phyloP scores from a whole-genome alignment of 2,113 vertebrate species.

The Myotis davidii region DNA sequence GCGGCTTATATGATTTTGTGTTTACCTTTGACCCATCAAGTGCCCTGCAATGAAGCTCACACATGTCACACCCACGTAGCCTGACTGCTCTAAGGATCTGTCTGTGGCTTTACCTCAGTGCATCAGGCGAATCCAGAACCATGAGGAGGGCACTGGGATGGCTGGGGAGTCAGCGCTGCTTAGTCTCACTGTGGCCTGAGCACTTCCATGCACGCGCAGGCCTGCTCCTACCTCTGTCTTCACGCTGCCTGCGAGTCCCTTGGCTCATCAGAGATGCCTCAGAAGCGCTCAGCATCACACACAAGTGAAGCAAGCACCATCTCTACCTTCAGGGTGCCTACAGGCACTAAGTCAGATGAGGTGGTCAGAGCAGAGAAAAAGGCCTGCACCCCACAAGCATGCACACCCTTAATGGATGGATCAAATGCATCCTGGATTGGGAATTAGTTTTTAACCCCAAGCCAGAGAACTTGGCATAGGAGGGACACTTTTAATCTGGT shows the following conservation, averaged over 20 bases:
- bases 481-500: neutral
- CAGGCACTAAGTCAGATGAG: neutral
- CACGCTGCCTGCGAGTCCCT: neutral
- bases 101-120: neutral
- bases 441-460: neutral
- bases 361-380: neutral
- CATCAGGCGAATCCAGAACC: neutral
- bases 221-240: no score
- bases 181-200: neutral
- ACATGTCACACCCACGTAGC: neutral
- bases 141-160: neutral
- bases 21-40: neutral
- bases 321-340: neutral
- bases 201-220: neutral
- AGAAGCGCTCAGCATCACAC: neutral
- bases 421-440: neutral
- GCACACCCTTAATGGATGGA: neutral
- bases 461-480: neutral
- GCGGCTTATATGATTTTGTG: neutral
- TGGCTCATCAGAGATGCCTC: neutral
- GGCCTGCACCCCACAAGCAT: neutral
- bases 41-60: neutral
- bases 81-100: neutral
- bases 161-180: neutral
- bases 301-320: neutral